Conservation (phyloP, 1,140 invertebrate genomes). For the Cardiocondyla obscurior region DNA sequence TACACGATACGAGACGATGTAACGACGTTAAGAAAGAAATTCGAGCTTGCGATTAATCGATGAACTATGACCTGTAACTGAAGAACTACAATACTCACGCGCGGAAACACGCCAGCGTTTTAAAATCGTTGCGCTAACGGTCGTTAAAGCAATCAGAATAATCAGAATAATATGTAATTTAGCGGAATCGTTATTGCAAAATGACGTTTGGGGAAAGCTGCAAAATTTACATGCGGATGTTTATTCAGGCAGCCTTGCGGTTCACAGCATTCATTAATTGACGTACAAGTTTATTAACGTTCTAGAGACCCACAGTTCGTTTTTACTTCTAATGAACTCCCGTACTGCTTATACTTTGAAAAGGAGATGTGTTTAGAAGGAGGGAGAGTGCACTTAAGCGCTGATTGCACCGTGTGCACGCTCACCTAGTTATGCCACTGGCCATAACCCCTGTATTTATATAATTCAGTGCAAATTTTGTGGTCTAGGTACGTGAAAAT, state of each 20-base stretch:
- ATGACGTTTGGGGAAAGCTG: not conserved
- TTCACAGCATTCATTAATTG: not conserved
- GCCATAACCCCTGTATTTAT: constrained; percentile 36
- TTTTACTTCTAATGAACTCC: constrained; percentile 30
- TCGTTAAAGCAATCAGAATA: not conserved
- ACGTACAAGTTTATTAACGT: constrained; percentile 26
- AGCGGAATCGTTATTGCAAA: not conserved
- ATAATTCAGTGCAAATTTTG: constrained; percentile 49
- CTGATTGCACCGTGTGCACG: constrained; percentile 33
- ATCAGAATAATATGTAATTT: not conserved
- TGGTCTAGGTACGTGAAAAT: constrained; percentile 17
- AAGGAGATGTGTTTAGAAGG: constrained; percentile 35
- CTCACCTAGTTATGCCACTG: constrained; percentile 43
- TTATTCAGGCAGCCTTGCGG: not conserved
- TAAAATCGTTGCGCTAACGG: not conserved
- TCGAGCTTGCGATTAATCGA: constrained; percentile 51
- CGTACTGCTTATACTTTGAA: constrained; percentile 18
- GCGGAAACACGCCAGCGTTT: too few relatives aligned
- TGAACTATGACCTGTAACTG: constrained; percentile 15
- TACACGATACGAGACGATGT: constrained; percentile 33
- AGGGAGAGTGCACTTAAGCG: constrained; percentile 42
- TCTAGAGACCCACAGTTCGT: not conserved
- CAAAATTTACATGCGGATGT: not conserved
- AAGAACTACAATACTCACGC: not conserved
- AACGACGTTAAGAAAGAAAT: constrained; percentile 46